Base-by-base conservation (phyloP, 2,113 vertebrate genomes). In the Dipodomys stephensi region DNA sequence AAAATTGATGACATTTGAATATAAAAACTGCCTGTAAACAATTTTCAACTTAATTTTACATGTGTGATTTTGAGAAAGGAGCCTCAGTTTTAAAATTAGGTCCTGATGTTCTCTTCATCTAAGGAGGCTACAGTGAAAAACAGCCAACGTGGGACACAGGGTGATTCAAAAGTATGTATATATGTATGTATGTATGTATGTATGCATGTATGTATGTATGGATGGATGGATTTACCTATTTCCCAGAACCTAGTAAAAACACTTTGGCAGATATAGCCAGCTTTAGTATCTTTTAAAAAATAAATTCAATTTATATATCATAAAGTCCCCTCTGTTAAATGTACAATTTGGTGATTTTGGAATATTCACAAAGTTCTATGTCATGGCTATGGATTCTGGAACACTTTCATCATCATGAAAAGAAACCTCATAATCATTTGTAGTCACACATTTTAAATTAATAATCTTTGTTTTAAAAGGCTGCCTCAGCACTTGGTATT, bases 401-500 rank as follows among this genome's bases (percentile, higher is more conserved):
- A 39, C 28, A 71, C 67, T 72, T 81, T 92, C 32, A 30, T 73
- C 22, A 49, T 8, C 22, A 32, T 19, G 6, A 8, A 76, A 65
- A 22, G 71, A 89, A 93, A 49, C 46, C 9, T 78, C 28, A 68
- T 53, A 39, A 7, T 28, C 32, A 30, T 30, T 39, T 89, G 28
- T 6, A 76, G 30, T 83, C 18, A 65, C 79, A 46, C n/a, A 35
- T 84, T 90, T 81, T n/a, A 57, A 86, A 76, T 87, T 64, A 71
- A 57, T 72, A 67, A 27, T 32, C 60, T 92, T 88, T 88, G 76
- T 72, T 71, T 95, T 32, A 57, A 90, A 78, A 71, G 53, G 46
- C 35, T 83, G 60, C 1, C 65, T 90, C 22, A 28, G 32, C 35
- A 39, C 49, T 62, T 83, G 79, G 71, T 74, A 79, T 65, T 83